Evolutionary conservation across 2,113 vertebrate genomes (phyloP), one percentile per base, ranked within the genome.

Genomic region (Gymnocephalus cernua): DNA sequence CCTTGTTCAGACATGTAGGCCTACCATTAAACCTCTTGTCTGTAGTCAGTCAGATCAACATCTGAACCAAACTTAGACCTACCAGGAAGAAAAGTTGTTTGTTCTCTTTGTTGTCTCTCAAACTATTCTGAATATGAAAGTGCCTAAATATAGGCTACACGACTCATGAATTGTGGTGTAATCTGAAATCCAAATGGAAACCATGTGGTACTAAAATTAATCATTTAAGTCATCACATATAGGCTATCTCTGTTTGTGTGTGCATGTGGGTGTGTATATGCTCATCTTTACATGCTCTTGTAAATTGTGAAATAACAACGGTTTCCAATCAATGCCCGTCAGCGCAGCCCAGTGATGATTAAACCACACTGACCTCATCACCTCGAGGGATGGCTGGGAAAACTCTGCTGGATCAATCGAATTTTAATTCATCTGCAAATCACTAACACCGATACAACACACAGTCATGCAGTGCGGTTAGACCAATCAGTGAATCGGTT

Each of bases 381-480:
- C 83, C 85, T 73, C 62, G 0, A 75, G 78, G 70, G 80, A 87
- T 57, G n/a, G 57, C 74, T 84, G 74, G 74, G 63, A 79, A 87
- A 91, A 79, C 53, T 72, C 66, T 51, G 51, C 35, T 23, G 27
- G 69, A 89, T 91, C 91, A 64, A 89, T 87, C 59, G 15, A 25
- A 45, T 76, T 88, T 89, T 81, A 88, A 92, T 92, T 86, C 45
- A 83, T 59, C 71, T 63, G 80, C 80, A 86, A 83, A 83, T 88
- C 77, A 58, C 62, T 65, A 38, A 23, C 70, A 74, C 62, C 3
- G 41, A 66, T 44, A 57, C 67, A 65, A 11, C 61, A 64, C 68
- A 47, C 27, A 54, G 15, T 32, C 44, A 2, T 38, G 44, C 74
- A 48, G 50, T 16, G 27, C 23, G 12, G 65, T 65, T 67, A 66